Percentiles rank a stretch among this genome's conserved stretches.
Evolutionary conservation across 2,888 invertebrate genomes (phyloP).

Genomic region (Lasioglossum oenotherae): DNA sequence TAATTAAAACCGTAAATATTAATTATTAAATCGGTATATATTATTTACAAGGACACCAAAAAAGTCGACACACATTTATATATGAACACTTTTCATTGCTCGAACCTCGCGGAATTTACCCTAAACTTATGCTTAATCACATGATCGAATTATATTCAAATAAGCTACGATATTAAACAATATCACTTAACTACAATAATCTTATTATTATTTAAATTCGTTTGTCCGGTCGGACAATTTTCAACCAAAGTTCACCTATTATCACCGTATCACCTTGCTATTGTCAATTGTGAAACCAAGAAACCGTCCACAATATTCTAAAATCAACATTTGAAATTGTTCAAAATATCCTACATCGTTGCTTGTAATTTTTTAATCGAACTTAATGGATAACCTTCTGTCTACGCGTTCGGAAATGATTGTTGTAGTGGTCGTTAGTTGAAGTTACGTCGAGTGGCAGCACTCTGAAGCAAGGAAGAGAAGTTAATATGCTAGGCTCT

Average conservation of each 20-base stretch:
- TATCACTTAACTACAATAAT: background rate
- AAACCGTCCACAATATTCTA: background rate
- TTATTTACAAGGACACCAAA: constrained; percentile 10
- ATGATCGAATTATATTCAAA: background rate
- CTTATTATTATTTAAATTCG: constrained; percentile 3
- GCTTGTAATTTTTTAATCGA: background rate
- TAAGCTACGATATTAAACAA: constrained; percentile 8
- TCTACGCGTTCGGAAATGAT: background rate
- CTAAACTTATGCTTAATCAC: constrained; percentile 7
- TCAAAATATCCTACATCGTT: constrained; percentile 11
- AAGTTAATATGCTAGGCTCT: background rate
- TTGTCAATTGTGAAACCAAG: background rate
- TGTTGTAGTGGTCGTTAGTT: background rate
- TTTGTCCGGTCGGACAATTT: background rate
- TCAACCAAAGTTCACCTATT: background rate
- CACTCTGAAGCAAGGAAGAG: background rate
- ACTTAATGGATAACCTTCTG: background rate
- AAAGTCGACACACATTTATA: background rate
- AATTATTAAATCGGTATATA: background rate
- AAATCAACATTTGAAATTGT: background rate
- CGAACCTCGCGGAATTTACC: constrained; percentile 1
- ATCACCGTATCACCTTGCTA: background rate
- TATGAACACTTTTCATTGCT: constrained; percentile 12
- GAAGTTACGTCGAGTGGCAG: background rate
- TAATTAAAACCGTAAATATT: background rate